Conservation (phyloP, 1,140 invertebrate species). For the Cephus cinctus region DNA sequence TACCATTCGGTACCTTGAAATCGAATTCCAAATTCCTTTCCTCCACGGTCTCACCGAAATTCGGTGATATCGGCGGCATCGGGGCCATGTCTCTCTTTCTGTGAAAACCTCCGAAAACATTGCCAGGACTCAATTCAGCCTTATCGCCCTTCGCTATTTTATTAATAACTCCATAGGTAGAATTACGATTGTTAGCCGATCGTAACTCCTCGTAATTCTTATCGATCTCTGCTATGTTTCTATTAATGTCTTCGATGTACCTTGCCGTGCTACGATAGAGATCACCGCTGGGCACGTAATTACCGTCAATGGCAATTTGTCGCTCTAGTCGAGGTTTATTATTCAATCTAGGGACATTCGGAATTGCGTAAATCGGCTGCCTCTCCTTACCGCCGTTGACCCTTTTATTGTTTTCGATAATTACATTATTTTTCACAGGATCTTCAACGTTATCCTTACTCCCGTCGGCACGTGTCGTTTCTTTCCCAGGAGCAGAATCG, state of each 20-base stretch:
- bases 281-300: slow-evolving; percentile 47
- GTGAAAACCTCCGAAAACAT: slow-evolving; percentile 20
- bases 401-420: slow-evolving; percentile 6
- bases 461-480: neutral
- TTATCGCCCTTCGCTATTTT: slow-evolving; percentile 26
- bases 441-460: neutral
- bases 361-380: slow-evolving; percentile 39
- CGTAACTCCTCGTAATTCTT: slow-evolving; percentile 42
- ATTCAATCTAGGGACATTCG: slow-evolving; percentile 14
- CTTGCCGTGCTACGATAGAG: slow-evolving; percentile 40
- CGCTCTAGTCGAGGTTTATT: slow-evolving; percentile 13
- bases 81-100: slow-evolving; percentile 43
- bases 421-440: neutral
- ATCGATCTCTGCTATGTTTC: slow-evolving; percentile 48
- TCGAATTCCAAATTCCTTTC: slow-evolving; percentile 5
- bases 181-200: slow-evolving; percentile 14
- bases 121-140: slow-evolving; percentile 5
- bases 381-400: slow-evolving; percentile 1
- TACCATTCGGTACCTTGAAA: slow-evolving; percentile 7
- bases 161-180: slow-evolving; percentile 38
- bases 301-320: slow-evolving; percentile 25
- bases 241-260: slow-evolving; percentile 51
- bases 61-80: slow-evolving; percentile 41
- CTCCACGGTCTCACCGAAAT: slow-evolving; percentile 20
- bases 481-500: slow-evolving; percentile 10